Evolutionary conservation across 2,797 vertebrate species (phyloP).

Genomic region (Caiman crocodilus): DNA sequence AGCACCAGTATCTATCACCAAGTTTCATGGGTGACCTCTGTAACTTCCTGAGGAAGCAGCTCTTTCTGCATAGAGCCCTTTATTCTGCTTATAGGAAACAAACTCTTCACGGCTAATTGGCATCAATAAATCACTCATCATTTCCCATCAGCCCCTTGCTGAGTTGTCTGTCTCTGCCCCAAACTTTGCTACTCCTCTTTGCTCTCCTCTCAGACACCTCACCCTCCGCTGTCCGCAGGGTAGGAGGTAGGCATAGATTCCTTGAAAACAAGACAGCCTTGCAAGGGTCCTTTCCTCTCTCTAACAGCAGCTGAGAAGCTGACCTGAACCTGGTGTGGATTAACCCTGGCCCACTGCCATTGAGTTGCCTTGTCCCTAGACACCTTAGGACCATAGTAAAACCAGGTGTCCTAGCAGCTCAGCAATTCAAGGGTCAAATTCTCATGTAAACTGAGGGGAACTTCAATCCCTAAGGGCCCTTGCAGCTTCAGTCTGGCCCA

Average conservation of each 20-base stretch:
- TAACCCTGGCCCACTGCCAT: background rate
- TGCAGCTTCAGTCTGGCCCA: too few relatives aligned
- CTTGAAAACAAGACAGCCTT: background rate
- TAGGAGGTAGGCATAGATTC: background rate
- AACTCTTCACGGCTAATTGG: slow-evolving; percentile 76
- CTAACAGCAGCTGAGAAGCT: background rate
- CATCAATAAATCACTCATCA: slow-evolving; percentile 73
- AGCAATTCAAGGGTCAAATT: background rate
- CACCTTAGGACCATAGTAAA: background rate
- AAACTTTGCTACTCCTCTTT: background rate
- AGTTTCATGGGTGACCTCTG: background rate
- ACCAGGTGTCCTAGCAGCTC: background rate
- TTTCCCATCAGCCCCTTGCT: background rate
- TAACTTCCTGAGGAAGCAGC: background rate
- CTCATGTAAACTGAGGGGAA: background rate
- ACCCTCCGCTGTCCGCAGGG: background rate
- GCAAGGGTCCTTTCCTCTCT: background rate
- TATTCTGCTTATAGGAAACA: slow-evolving; percentile 67
- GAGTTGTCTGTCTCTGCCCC: background rate
- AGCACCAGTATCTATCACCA: background rate
- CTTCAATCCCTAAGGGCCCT: too few relatives aligned
- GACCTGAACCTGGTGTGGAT: background rate
- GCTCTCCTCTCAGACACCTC: background rate
- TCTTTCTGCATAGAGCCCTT: background rate
- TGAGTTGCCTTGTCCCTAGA: background rate